Base-by-base conservation (phyloP, 2,888 invertebrate species). In the Leptinotarsa juncta region DNA sequence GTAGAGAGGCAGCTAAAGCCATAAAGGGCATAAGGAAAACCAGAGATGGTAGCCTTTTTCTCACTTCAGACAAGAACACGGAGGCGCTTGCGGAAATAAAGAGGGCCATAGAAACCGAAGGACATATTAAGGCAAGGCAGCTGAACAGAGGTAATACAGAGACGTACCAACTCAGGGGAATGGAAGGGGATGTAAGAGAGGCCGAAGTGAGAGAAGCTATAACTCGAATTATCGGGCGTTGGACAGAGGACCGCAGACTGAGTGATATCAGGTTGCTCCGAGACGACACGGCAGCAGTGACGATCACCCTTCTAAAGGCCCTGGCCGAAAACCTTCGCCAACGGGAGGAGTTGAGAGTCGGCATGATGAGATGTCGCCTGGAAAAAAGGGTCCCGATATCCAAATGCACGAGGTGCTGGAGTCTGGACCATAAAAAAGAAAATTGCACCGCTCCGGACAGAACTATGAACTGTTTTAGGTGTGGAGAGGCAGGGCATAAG, bases 71-170 rank as follows among this genome's bases (percentile, higher is more conserved):
- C n/a, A n/a, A n/a, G n/a, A n/a, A n/a, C n/a, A n/a, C n/a, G n/a
- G n/a, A n/a, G n/a, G n/a, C n/a, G 48, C 23, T 23, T 4, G 15
- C 23, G 23, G 23, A 23, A 23, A 23, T 3, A 23, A 23, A 3
- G 3, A 23, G 3, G 23, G 23, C 23, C 16, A 53, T 71, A 23
- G 5, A 65, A 53, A 65, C 53, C 53, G 32, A 49, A 50, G 10
- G 4, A 32, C 3, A 71, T 32, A n/a, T 65, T 65, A 16, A 65
- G 26, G 48, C 32, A 71, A n/a, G 66, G 65, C n/a, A 65, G 53
- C n/a, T 32, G 51, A 32, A 48, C 1, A 65, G 26, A 10, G 65
- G 32, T 16, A 16, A n/a, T 16, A 42, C 42, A 4, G 65, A 65
- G 42, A 42, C 15, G 16, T 32, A 42, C 32, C 65, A 65, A 16